Percentiles rank a stretch among this genome's conserved stretches.
These are phyloP conservation scores for Syngnathus floridae DNA, from an alignment of 2,113 vertebrate genomes.

Conservation along the genomic window DNA sequence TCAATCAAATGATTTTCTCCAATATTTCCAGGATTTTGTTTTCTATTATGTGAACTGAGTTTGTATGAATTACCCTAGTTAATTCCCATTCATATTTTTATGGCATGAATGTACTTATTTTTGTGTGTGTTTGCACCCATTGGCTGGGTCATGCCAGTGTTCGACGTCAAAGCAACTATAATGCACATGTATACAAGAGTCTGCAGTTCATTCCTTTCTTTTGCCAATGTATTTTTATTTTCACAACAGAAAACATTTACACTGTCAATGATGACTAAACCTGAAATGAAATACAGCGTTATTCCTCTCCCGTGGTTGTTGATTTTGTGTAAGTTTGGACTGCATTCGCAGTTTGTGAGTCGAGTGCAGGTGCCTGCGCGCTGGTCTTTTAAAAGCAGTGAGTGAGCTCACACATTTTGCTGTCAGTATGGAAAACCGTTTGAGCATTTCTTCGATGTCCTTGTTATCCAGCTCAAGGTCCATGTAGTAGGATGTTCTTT, in stretches of 20 bases:
- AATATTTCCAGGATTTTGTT: too few species aligned
- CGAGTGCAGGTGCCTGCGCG: conserved; percentile 48
- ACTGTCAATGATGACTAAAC: conserved; percentile 74
- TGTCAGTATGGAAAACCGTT: neutral
- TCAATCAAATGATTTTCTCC: too few species aligned
- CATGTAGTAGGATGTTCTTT: neutral
- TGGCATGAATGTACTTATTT: too few species aligned
- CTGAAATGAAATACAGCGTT: conserved; percentile 43
- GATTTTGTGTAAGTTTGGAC: conserved; percentile 25
- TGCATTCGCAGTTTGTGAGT: conserved; percentile 48
- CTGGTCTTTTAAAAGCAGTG: conserved; percentile 30
- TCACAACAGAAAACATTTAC: conserved; percentile 88
- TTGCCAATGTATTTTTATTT: conserved; percentile 85
- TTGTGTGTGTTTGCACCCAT: too few species aligned
- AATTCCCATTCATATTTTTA: too few species aligned
- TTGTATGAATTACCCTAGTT: too few species aligned
- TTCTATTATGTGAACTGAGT: too few species aligned
- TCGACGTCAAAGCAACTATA: too few species aligned
- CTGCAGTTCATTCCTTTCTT: conserved; percentile 34
- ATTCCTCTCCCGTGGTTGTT: conserved; percentile 8
- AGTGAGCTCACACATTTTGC: conserved; percentile 30
- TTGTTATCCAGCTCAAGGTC: neutral
- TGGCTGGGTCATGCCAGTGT: too few species aligned
- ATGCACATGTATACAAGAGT: conserved; percentile 21
- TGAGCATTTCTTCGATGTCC: neutral